A percentile compares a stretch with the other conserved stretches of the same genome.
These are phyloP conservation scores for Aphidoletes aphidimyza DNA, from an alignment of 2,888 invertebrate species.

Conservation along the genomic window DNA sequence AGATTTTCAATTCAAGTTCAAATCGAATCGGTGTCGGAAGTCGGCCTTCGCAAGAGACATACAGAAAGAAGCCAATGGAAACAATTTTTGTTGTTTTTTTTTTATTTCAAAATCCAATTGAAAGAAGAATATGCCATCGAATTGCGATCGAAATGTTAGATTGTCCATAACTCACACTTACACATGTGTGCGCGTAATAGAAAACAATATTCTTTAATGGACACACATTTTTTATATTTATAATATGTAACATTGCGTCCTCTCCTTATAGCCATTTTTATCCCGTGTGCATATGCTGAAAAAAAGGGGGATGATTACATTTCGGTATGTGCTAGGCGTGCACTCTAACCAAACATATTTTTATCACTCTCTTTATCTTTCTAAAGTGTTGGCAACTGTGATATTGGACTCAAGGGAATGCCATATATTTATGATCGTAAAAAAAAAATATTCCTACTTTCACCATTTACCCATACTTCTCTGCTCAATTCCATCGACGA, in stretches of 20 bases:
- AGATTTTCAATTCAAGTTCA: background rate
- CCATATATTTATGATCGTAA: slow-evolving; percentile 39
- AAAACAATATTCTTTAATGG: slow-evolving; percentile 53
- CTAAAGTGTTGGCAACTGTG: slow-evolving; percentile 45
- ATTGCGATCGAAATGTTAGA: background rate
- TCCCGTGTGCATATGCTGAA: background rate
- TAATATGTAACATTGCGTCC: background rate
- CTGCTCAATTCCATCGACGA: background rate
- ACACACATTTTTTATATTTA: slow-evolving; percentile 34
- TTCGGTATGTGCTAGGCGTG: background rate
- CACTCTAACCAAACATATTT: slow-evolving; percentile 34
- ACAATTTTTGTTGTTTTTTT: too few relatives aligned
- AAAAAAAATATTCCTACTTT: slow-evolving; percentile 1
- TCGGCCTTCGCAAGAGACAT: background rate
- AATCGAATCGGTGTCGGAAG: background rate
- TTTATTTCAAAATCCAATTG: too few relatives aligned
- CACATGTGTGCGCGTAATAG: slow-evolving; percentile 48
- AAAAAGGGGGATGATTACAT: slow-evolving; percentile 7
- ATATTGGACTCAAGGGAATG: slow-evolving; percentile 51
- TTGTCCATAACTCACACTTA: background rate
- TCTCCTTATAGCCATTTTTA: background rate
- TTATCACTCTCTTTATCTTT: slow-evolving; percentile 3
- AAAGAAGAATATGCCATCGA: too few relatives aligned
- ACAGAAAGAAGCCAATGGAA: too few relatives aligned
- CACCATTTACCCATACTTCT: background rate